Evolutionary conservation across 2,113 vertebrate species (phyloP).

Genomic region (Nerophis lumbriciformis): DNA sequence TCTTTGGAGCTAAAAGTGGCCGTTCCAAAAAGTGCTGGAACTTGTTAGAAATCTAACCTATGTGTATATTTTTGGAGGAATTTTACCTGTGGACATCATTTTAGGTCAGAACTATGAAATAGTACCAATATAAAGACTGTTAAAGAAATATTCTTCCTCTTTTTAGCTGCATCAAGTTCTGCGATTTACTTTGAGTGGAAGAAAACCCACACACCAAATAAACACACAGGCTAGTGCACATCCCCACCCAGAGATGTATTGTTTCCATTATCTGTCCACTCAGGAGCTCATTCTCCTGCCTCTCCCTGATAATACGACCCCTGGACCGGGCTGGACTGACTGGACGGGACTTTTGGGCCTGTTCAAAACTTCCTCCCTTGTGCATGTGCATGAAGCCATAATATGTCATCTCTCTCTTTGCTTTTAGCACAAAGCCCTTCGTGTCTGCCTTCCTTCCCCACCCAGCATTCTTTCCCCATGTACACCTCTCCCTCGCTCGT

Average conservation of each 20-base stretch:
- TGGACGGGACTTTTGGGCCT: slow-evolving; percentile 38
- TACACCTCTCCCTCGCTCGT: slow-evolving; percentile 67
- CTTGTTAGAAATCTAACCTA: too few relatives aligned
- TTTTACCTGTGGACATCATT: too few relatives aligned
- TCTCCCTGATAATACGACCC: slow-evolving; percentile 40
- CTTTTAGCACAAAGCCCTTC: slow-evolving; percentile 79
- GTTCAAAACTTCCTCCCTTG: slow-evolving; percentile 42
- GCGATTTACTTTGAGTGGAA: slow-evolving; percentile 33
- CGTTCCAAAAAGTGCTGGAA: too few relatives aligned
- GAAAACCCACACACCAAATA: slow-evolving; percentile 36
- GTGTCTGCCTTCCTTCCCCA: slow-evolving; percentile 82
- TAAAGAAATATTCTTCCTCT: slow-evolving; percentile 12
- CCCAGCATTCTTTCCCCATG: slow-evolving; percentile 85
- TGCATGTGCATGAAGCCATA: slow-evolving; percentile 31
- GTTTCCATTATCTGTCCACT: slow-evolving; percentile 50
- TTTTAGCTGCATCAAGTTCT: slow-evolving; percentile 17
- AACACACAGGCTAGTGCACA: slow-evolving; percentile 34
- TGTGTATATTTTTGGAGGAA: too few relatives aligned
- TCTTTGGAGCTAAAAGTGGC: too few relatives aligned
- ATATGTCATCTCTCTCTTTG: slow-evolving; percentile 50
- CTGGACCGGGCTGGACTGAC: slow-evolving; percentile 5
- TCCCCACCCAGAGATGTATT: slow-evolving; percentile 51
- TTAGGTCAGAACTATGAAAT: too few relatives aligned
- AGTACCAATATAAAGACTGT: not conserved
- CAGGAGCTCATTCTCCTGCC: slow-evolving; percentile 26